Evolutionary conservation across 2,888 invertebrate species (phyloP), one percentile per base, ranked within the genome.

Genomic region (Invenusta paracnida): DNA sequence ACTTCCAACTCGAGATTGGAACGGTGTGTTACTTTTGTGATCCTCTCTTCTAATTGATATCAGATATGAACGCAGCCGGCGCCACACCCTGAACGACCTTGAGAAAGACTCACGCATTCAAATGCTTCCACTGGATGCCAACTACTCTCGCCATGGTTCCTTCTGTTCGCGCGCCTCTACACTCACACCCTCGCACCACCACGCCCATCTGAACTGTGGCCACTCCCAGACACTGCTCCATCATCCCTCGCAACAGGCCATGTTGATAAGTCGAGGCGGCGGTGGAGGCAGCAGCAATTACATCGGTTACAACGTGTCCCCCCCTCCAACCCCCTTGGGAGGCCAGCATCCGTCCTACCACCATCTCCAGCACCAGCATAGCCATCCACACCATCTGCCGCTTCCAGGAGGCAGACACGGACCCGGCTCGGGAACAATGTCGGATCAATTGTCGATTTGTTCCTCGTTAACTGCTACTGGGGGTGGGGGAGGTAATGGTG

Each of bases 21-120:
- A n/a, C n/a, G n/a, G n/a, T n/a, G n/a, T n/a, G n/a, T n/a, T n/a
- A n/a, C n/a, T n/a, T n/a, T n/a, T n/a, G n/a, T n/a, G n/a, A n/a
- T n/a, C n/a, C n/a, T n/a, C n/a, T n/a, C n/a, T n/a, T n/a, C n/a
- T n/a, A n/a, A n/a, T n/a, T n/a, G n/a, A n/a, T n/a, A n/a, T n/a
- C 73, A 73, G 73, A 23, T 73, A 73, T 23, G 73, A 73, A 23
- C 73, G 73, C 73, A 73, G 73, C 73, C 17, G 73, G 2, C 17
- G 73, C 17, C 73, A 73, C 73, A 13, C 73, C 17, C 73, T 73
- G 23, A 73, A 73, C 73, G 73, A 73, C 73, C 73, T 73, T 2
- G 73, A 73, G 73, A 73, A 73, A 23, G 73, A 73, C 27, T 73
- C 73, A 23, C 73, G 73, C 73, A 73, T 73, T 23, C 73, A 73